phyloP scores from a whole-genome alignment of 2,888 invertebrate genomes.

The Epistrophella euchroma region DNA sequence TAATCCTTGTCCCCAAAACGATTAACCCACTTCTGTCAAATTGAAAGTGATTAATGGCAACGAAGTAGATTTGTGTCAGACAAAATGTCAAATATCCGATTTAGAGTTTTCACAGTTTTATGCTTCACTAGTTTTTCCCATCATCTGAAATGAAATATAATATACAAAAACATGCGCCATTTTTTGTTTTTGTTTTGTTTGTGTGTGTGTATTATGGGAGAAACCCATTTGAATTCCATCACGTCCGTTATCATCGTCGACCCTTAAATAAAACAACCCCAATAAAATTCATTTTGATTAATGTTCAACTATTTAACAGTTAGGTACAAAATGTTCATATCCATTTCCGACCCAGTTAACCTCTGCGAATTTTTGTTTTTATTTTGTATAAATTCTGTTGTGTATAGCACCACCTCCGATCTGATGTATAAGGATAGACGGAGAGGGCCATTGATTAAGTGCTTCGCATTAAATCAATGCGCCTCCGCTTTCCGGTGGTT shows the following conservation, averaged over 20 bases:
- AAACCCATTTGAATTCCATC: conserved; percentile 62
- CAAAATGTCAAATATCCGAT: conserved; percentile 51
- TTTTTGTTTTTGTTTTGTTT: neutral
- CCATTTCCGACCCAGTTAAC: conserved; percentile 60
- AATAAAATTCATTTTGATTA: conserved; percentile 75
- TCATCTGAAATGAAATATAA: conserved; percentile 10
- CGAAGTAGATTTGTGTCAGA: conserved; percentile 35
- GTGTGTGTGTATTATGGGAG: conserved; percentile 6
- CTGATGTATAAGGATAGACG: neutral
- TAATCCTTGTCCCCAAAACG: conserved; percentile 8
- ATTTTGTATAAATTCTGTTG: neutral
- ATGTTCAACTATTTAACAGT: conserved; percentile 74
- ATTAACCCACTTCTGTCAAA: conserved; percentile 53
- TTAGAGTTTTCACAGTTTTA: conserved; percentile 55
- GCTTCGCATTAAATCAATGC: conserved; percentile 81
- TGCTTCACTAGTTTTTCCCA: conserved; percentile 21
- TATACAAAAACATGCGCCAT: conserved; percentile 23
- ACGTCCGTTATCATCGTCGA: conserved; percentile 44
- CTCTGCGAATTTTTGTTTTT: conserved; percentile 8
- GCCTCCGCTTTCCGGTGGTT: conserved; percentile 47
- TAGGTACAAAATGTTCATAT: conserved; percentile 74
- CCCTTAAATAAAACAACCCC: conserved; percentile 50
- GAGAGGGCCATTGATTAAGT: conserved; percentile 79
- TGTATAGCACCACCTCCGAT: neutral
- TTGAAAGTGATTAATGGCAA: conserved; percentile 55